phyloP scores from a whole-genome alignment of 1,140 invertebrate species.

The Drosophila bifasciata region DNA sequence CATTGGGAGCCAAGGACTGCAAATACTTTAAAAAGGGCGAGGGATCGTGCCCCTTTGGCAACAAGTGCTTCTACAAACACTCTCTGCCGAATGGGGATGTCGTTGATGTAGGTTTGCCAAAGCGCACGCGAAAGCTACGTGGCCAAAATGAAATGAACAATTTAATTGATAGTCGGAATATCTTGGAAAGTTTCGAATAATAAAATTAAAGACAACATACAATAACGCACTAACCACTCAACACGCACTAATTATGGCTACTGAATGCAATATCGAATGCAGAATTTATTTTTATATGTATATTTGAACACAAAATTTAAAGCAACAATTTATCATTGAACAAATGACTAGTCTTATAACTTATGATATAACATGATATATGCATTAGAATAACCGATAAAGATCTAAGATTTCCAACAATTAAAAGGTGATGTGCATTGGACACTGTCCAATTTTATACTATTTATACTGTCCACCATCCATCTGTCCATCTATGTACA shows the following conservation, averaged over 20 bases:
- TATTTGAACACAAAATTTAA: slow-evolving; percentile 5
- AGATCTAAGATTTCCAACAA: no score
- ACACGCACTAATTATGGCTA: slow-evolving; percentile 41
- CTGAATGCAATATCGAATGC: slow-evolving; percentile 72
- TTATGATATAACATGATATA: no score
- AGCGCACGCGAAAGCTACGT: slow-evolving; percentile 86
- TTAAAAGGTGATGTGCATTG: no score
- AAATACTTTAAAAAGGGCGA: slow-evolving; percentile 93
- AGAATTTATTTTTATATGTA: no score
- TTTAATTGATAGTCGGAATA: slow-evolving; percentile 86
- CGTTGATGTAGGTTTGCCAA: slow-evolving; percentile 89
- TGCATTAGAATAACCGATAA: no score
- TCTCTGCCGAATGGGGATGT: slow-evolving; percentile 91
- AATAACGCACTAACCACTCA: slow-evolving; percentile 23
- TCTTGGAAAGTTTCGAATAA: slow-evolving; percentile 9
- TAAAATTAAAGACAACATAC: slow-evolving; percentile 52
- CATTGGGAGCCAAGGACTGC: slow-evolving; percentile 92
- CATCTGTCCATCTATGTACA: no score
- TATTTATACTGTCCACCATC: no score
- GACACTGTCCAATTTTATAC: no score
- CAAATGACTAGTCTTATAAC: no score
- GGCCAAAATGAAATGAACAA: slow-evolving; percentile 85
- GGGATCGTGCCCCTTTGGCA: slow-evolving; percentile 95
- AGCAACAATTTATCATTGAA: no score
- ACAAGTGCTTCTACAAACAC: slow-evolving; percentile 96